A percentile compares a stretch with the other conserved stretches of the same genome.
These are phyloP conservation scores for Xenentodon cancila DNA, from an alignment of 2,797 vertebrate genomes.

Conservation along the genomic window DNA sequence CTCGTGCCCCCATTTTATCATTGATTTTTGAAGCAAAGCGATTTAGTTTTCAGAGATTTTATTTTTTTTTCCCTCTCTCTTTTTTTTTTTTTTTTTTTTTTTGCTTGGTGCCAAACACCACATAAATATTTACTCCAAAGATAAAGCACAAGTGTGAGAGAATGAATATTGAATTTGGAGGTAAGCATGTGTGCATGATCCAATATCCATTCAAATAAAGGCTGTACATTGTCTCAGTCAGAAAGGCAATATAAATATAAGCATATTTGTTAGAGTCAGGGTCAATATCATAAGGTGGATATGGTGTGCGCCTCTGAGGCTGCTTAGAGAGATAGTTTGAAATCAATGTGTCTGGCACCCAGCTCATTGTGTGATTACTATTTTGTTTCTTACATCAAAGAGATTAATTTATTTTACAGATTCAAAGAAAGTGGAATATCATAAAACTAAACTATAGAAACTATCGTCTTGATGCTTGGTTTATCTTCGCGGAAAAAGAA, in stretches of 20 bases:
- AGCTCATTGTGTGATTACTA: constrained; percentile 71
- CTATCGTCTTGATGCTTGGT: constrained; percentile 18
- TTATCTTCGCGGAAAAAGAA: background rate
- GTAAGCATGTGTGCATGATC: constrained; percentile 77
- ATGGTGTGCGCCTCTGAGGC: constrained; percentile 65
- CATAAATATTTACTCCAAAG: constrained; percentile 77
- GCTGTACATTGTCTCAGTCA: constrained; percentile 68
- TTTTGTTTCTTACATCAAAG: constrained; percentile 66
- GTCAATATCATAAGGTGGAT: constrained; percentile 77
- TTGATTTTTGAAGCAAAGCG: constrained; percentile 81
- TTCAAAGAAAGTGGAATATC: constrained; percentile 29
- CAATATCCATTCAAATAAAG: constrained; percentile 71
- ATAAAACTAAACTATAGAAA: constrained; percentile 8
- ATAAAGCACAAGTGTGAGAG: constrained; percentile 62
- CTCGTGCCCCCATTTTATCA: constrained; percentile 77
- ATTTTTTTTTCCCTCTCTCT: constrained; percentile 1
- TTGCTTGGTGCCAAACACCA: constrained; percentile 57
- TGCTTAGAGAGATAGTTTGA: constrained; percentile 72
- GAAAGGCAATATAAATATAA: constrained; percentile 75
- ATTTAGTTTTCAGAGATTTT: constrained; percentile 69
- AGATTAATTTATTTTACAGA: constrained; percentile 54
- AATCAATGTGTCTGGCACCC: constrained; percentile 72
- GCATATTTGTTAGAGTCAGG: constrained; percentile 75
- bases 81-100: constrained; percentile 33
- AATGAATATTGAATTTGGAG: constrained; percentile 79